Base-by-base conservation (phyloP, 2,888 invertebrate species). In the Clanis bilineata region DNA sequence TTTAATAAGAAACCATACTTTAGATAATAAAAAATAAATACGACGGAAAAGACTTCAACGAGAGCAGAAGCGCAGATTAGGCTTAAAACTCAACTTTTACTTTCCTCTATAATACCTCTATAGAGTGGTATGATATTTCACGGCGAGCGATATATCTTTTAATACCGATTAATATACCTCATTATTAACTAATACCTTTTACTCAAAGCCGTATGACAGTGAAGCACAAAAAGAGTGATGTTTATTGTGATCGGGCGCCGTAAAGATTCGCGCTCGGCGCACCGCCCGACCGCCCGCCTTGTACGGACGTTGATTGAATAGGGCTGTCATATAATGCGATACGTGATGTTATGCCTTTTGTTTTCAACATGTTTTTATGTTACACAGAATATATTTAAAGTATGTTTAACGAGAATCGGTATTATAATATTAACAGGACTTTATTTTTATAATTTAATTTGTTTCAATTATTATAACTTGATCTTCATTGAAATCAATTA, bases 211-310 rank as follows among this genome's bases (percentile, higher is more conserved):
- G 68, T 62, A 67, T 74, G 68, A 77, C 76, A 75, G 79, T 68
- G 69, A 75, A 66, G 12, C 22, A 47, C 45, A 58, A 28, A 51
- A 51, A 58, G 39, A 51, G 71, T 67, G 70, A 76, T 76, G 72
- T 84, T 82, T 83, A 86, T 84, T 79, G 79, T 80, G 71, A 76
- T 74, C 74, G 71, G 66, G 62, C 57, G 63, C 74, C 76, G 71
- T 80, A 77, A 82, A 80, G 71, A 74, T 72, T 63, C 67, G 68
- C 72, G 69, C 67, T 64, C 71, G 66, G 70, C 70, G 77, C 76
- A 73, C 69, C 69, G 60, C 64, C 65, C 47, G 63, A 73, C 69
- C 69, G 60, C 64, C 65, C 47, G 63, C 75, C 74, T 67, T 77
- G 70, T 77, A 71, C n/a, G 71, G 73, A 61, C 60, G 60, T 61